Evolutionary conservation across 1,140 invertebrate species (phyloP).

Genomic region (Muscidifurax raptorellus): DNA sequence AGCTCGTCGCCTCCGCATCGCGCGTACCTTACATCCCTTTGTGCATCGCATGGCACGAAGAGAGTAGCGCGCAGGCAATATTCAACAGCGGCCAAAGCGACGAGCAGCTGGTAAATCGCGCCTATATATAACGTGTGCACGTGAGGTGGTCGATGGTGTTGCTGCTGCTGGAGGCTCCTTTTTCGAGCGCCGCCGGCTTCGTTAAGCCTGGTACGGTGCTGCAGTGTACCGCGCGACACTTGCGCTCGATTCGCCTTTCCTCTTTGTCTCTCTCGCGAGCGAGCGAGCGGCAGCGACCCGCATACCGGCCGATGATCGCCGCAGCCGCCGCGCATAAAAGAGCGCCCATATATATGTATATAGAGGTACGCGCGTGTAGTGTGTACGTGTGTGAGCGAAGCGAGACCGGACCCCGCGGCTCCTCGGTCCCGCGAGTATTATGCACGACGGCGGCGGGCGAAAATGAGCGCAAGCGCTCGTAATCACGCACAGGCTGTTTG

Average conservation of each 20-base stretch:
- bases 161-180: neutral
- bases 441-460: too few relatives aligned
- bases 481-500: neutral
- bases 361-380: neutral
- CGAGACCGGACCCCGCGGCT: neutral
- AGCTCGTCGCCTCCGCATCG: neutral
- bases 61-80: too few relatives aligned
- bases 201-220: neutral
- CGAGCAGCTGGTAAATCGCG: conserved; percentile 36
- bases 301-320: conserved; percentile 21
- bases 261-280: conserved; percentile 3
- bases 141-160: neutral
- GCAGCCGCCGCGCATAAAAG: neutral
- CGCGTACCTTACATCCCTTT: conserved; percentile 26
- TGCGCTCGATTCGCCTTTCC: conserved; percentile 13
- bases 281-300: conserved; percentile 34
- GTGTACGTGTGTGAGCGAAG: neutral
- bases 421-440: conserved; percentile 1
- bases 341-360: neutral
- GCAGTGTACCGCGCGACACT: neutral
- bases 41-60: neutral
- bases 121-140: neutral
- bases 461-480: too few relatives aligned
- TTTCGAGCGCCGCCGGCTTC: conserved; percentile 10
- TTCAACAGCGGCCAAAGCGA: neutral